These are phyloP conservation scores for Falco concolor DNA, from an alignment of 2,797 vertebrate species.

Conservation along the genomic window DNA sequence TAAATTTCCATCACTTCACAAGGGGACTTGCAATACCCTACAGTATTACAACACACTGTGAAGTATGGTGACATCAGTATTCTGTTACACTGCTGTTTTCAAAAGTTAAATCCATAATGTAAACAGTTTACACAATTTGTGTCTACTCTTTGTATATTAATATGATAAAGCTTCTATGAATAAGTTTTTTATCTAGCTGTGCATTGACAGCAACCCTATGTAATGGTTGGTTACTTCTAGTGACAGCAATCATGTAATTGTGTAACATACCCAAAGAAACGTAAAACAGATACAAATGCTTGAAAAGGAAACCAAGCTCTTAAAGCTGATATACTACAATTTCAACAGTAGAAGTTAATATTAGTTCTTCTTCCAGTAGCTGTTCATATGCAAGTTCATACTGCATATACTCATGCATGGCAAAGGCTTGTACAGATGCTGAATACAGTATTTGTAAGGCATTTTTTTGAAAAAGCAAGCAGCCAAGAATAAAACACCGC, in stretches of 20 bases:
- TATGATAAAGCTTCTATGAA: not conserved
- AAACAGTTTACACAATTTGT: not conserved
- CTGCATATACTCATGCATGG: not conserved
- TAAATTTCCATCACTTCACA: not conserved
- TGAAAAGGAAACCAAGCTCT: not conserved
- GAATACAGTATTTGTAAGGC: not conserved
- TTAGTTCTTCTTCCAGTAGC: not conserved
- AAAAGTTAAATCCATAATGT: not conserved
- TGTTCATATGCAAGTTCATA: not conserved
- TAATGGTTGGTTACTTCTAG: not conserved
- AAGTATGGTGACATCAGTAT: not conserved
- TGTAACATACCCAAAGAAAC: not conserved
- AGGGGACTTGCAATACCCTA: not conserved
- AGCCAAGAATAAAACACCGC: not conserved
- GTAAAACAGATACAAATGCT: not conserved
- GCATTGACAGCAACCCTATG: not conserved
- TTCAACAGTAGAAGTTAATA: not conserved
- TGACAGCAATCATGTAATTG: not conserved
- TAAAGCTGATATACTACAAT: not conserved
- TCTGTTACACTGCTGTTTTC: not conserved
- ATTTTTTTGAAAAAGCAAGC: not conserved
- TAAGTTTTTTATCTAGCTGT: not conserved
- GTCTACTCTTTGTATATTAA: not conserved
- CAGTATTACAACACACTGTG: not conserved
- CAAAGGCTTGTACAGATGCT: not conserved